These are phyloP conservation scores for Lampris megalopsis DNA, from an alignment of 2,113 vertebrate species.

Conservation along the genomic window DNA sequence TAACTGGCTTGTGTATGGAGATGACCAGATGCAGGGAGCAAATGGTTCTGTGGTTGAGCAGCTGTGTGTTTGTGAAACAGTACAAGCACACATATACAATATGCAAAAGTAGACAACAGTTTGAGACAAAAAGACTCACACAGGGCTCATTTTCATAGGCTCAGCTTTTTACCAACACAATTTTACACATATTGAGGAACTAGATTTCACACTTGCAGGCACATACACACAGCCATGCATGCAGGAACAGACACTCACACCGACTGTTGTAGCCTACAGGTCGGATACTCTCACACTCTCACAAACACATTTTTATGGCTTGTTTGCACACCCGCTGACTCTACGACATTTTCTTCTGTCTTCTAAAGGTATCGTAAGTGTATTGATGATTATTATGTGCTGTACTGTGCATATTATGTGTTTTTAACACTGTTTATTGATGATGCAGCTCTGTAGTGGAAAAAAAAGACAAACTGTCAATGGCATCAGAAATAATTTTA, in stretches of 20 bases:
- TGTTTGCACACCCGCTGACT: neutral
- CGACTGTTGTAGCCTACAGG: neutral
- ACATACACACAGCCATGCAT: neutral
- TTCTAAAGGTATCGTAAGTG: conserved; percentile 8
- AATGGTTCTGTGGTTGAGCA: conserved; percentile 23
- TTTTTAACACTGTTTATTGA: neutral
- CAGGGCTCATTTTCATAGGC: conserved; percentile 1
- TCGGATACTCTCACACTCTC: neutral
- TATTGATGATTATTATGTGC: too few relatives aligned
- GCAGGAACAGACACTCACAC: neutral
- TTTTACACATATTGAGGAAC: neutral
- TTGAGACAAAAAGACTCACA: neutral
- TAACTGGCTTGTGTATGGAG: accelerated
- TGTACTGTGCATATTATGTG: neutral
- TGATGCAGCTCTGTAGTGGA: neutral
- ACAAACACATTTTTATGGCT: neutral
- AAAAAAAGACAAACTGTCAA: neutral
- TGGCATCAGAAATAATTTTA: neutral
- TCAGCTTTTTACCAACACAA: neutral
- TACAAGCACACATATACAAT: neutral
- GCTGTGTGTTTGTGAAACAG: conserved; percentile 18
- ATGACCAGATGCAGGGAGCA: conserved; percentile 57
- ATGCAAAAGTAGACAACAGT: neutral
- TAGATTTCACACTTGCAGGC: neutral
- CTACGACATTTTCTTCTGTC: neutral